These are phyloP conservation scores for Patella caerulea DNA, from an alignment of 2,888 invertebrate genomes.

Conservation along the genomic window DNA sequence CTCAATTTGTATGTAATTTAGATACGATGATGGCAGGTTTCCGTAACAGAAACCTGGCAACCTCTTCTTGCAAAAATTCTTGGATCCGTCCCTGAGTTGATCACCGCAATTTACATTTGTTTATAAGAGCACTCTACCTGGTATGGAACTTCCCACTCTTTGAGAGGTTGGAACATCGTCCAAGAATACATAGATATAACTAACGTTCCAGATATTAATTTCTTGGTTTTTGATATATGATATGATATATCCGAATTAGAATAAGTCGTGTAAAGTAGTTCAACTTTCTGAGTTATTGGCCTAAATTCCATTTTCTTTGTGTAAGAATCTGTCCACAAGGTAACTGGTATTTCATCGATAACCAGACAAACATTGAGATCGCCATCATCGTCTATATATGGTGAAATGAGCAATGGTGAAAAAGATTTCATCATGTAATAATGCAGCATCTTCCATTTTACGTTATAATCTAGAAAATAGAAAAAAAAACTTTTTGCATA, in stretches of 20 bases:
- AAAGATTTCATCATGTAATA: constrained; percentile 90
- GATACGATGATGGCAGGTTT: too few relatives aligned
- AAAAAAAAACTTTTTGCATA: not conserved
- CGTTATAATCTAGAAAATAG: constrained; percentile 78
- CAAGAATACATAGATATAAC: constrained; percentile 49
- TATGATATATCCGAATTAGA: too few relatives aligned
- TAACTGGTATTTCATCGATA: constrained; percentile 46
- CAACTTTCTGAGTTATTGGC: not conserved
- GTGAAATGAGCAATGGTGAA: constrained; percentile 73
- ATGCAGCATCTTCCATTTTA: constrained; percentile 90
- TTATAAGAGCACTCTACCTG: constrained; percentile 36
- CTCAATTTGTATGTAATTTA: too few relatives aligned
- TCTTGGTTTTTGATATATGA: not conserved
- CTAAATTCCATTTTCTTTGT: constrained; percentile 9
- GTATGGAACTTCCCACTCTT: constrained; percentile 48
- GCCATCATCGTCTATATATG: constrained; percentile 52
- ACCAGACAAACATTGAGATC: constrained; percentile 48
- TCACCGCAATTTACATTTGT: not conserved
- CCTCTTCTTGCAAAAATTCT: too few relatives aligned
- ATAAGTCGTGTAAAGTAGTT: too few relatives aligned
- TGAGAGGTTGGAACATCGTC: constrained; percentile 42
- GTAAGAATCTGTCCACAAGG: constrained; percentile 37
- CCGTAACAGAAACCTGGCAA: too few relatives aligned
- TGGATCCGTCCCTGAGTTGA: not conserved
- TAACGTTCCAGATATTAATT: constrained; percentile 34